Percentiles rank a stretch among this genome's conserved stretches.
These are phyloP conservation scores for Nanorana parkeri DNA, from an alignment of 2,113 vertebrate species.

Conservation along the genomic window DNA sequence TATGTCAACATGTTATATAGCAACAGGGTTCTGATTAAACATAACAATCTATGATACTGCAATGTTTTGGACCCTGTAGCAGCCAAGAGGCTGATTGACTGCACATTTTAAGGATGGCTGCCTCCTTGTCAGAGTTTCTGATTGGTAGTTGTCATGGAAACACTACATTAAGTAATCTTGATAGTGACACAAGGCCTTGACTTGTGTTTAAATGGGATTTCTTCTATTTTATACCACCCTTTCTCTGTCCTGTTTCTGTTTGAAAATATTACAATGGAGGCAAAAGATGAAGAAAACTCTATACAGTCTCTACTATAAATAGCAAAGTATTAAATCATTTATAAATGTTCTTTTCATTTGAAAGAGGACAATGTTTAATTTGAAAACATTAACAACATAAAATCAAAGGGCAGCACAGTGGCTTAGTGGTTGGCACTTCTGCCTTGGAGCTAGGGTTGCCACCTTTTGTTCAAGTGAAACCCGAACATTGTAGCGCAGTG, in stretches of 20 bases:
- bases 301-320: background rate
- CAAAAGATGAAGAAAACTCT: background rate
- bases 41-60: background rate
- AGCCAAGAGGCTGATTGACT: constrained; percentile 1
- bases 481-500: too few species aligned
- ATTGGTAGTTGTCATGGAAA: constrained; percentile 35
- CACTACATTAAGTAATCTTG: constrained; percentile 12
- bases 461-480: too few species aligned
- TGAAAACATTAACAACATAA: too few species aligned
- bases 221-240: background rate
- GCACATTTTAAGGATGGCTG: constrained; percentile 38
- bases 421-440: too few species aligned
- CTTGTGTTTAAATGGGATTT: constrained; percentile 15
- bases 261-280: background rate
- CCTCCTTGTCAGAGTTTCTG: background rate
- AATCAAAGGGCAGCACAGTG: too few species aligned
- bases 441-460: too few species aligned
- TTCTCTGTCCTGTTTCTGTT: background rate
- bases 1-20: background rate
- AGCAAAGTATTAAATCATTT: background rate
- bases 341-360: background rate
- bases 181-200: background rate
- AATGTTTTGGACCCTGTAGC: background rate
- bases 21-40: background rate
- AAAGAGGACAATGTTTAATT: too few species aligned